These are phyloP conservation scores for Apeira syringaria DNA, from an alignment of 2,888 invertebrate species.

Conservation along the genomic window DNA sequence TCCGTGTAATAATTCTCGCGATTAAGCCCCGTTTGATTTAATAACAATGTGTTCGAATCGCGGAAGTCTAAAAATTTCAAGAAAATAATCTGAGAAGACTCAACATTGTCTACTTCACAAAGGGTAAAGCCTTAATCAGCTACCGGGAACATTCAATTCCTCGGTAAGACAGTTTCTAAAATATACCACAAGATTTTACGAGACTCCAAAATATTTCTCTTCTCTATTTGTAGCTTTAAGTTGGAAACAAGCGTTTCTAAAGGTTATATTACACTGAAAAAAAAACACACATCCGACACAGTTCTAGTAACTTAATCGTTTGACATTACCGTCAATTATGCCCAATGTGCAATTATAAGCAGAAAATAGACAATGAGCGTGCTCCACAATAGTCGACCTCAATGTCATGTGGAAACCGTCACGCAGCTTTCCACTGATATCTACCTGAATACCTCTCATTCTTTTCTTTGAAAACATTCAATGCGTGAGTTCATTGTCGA, in stretches of 20 bases:
- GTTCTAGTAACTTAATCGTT: conserved; percentile 22
- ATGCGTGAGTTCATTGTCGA: conserved; percentile 40
- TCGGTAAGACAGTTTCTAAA: no score
- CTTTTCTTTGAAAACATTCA: conserved; percentile 37
- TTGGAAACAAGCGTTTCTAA: conserved; percentile 10
- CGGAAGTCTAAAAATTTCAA: no score
- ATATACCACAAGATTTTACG: no score
- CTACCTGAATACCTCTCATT: conserved; percentile 53
- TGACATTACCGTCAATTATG: conserved; percentile 26
- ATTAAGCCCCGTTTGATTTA: no score
- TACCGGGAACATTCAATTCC: no score
- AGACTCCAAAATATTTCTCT: no score
- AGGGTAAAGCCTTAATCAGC: no score
- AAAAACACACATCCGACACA: conserved; percentile 7
- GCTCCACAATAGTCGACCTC: conserved; percentile 67
- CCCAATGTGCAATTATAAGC: conserved; percentile 30
- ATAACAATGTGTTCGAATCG: no score
- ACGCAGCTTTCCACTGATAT: conserved; percentile 74
- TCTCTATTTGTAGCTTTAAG: no score
- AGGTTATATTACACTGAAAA: neutral
- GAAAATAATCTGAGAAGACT: no score
- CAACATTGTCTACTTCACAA: no score
- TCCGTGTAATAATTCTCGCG: no score
- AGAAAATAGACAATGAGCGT: conserved; percentile 55
- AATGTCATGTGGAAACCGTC: conserved; percentile 77